Evolutionary conservation across 2,113 vertebrate genomes (phyloP), one percentile per base, ranked within the genome.

Genomic region (Pycnonotus jocosus): DNA sequence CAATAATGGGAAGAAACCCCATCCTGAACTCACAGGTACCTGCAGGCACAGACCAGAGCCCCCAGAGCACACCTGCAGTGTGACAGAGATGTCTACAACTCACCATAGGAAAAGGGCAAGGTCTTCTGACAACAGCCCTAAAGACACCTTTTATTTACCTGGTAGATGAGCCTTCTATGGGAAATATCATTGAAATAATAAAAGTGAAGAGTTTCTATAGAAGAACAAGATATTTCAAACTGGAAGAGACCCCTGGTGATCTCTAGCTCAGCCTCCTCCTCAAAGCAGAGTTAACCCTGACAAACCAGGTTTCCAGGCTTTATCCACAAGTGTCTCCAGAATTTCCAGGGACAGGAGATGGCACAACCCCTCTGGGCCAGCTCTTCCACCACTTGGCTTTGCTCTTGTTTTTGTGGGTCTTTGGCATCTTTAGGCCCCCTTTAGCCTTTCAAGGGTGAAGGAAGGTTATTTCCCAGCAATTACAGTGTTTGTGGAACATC

Each of bases 81-180:
- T 37, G 33, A 1, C 0, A 0, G 61, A 40, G 51, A 20, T 48
- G 5, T 19, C 68, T 31, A 0, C 25, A 56, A 25, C 21, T n/a
- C 37, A 14, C 7, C 11, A 4, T 0, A 51, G 68, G 74, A 65
- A 76, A 90, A 71, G n/a, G 45, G 17, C 2, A 30, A 86, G 38
- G 3, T 44, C 31, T 57, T 66, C 62, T 60, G 15, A 54, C 22
- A 78, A 8, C 58, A 45, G 19, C 50, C 42, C 35, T n/a, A 35
- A 37, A 69, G 24, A 9, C 35, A 24, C 11, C 14, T 28, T 50
- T 72, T 42, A 30, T 64, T 74, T 66, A 18, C 21, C 12, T 79
- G 53, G 15, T 14, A 61, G 28, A 11, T 57, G 25, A 61, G 24
- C 33, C 11, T 35, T 78, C 51, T 33, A 3, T 47, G 77, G 22